Conservation (phyloP, 2,888 invertebrate species). For the Caenorhabditis doughertyi region DNA sequence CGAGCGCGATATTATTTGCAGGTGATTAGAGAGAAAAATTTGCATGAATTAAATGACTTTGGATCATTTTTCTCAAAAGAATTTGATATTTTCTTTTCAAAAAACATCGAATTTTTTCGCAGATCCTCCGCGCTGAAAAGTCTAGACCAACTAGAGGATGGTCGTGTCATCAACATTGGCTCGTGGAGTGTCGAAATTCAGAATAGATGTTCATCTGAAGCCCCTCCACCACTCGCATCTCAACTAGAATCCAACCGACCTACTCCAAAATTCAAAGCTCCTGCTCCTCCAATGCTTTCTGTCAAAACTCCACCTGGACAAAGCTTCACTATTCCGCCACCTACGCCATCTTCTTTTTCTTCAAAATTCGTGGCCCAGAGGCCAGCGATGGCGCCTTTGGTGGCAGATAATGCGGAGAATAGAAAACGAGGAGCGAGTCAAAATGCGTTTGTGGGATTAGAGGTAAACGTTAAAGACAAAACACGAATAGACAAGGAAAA, state of each 20-base stretch:
- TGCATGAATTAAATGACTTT: constrained; percentile 4
- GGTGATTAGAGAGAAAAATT: constrained; percentile 26
- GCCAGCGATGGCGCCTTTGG: not conserved
- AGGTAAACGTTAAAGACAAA: not conserved
- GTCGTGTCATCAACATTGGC: constrained; percentile 69
- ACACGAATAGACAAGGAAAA: no score
- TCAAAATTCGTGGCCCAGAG: constrained; percentile 5
- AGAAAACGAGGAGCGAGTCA: not conserved
- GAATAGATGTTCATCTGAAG: constrained; percentile 28
- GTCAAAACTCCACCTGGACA: not conserved
- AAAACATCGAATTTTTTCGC: not conserved
- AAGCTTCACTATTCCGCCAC: not conserved
- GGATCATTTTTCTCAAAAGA: no score
- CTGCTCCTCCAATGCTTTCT: not conserved
- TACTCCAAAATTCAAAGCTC: no score
- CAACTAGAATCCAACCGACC: not conserved
- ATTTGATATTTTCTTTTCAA: no score
- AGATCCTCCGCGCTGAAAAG: constrained; percentile 66
- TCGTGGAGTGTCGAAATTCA: constrained; percentile 72
- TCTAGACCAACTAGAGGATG: constrained; percentile 69
- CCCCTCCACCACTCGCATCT: not conserved
- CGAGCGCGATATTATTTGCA: constrained; percentile 58
- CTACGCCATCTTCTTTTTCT: not conserved
- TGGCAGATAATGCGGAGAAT: not conserved
- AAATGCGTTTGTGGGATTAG: not conserved